phyloP scores from a whole-genome alignment of 2,113 vertebrate species.

The Gavialis gangeticus region DNA sequence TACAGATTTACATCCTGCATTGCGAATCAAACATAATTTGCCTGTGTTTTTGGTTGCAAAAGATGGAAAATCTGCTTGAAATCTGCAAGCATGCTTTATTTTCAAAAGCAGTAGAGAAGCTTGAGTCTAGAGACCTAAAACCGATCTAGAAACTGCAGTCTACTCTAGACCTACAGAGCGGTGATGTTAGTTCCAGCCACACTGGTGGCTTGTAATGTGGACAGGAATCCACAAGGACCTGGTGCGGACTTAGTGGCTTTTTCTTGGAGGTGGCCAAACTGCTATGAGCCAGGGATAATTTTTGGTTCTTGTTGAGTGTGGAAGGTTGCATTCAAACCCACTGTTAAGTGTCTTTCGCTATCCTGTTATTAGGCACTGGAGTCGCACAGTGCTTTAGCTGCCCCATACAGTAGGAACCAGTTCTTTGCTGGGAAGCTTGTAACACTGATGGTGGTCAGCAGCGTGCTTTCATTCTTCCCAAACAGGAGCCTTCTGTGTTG shows the following conservation, averaged over 20 bases:
- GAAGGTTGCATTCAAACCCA: neutral
- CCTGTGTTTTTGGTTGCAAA: neutral
- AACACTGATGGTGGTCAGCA: neutral
- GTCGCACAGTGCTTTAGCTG: neutral
- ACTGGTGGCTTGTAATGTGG: neutral
- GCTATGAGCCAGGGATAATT: neutral
- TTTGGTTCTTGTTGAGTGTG: neutral
- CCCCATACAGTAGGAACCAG: neutral
- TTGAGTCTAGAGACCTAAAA: neutral
- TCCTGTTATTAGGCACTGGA: neutral
- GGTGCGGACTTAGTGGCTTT: too few species aligned
- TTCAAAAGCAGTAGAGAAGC: neutral
- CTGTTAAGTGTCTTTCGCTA: neutral
- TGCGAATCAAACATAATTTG: neutral
- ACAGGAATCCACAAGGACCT: neutral
- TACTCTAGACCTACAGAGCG: neutral
- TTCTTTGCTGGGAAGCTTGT: neutral
- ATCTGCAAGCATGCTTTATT: neutral
- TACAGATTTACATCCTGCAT: neutral
- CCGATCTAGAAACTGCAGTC: neutral
- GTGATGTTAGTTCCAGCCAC: too few species aligned
- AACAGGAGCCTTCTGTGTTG: too few species aligned
- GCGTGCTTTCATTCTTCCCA: neutral
- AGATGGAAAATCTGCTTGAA: neutral
- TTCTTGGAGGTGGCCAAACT: neutral